Evolutionary conservation across 2,888 invertebrate species (phyloP).

Genomic region (Ormyrus labotus): DNA sequence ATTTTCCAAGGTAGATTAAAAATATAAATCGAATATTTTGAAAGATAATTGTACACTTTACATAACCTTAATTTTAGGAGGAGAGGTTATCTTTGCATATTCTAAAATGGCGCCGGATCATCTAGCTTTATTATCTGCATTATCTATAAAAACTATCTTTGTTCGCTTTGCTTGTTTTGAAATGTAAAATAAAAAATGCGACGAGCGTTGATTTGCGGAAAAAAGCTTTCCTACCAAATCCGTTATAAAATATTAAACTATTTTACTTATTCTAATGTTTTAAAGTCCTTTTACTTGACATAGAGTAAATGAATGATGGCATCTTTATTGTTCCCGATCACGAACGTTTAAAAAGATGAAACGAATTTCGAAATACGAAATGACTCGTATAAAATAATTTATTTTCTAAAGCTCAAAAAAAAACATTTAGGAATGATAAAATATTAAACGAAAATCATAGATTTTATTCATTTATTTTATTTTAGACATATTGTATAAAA

Average conservation of each 20-base stretch:
- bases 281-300: neutral
- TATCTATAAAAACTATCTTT: constrained; percentile 47
- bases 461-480: no score
- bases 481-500: neutral
- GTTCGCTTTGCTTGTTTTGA: constrained; percentile 47
- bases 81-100: constrained; percentile 47
- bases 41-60: constrained; percentile 46
- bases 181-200: constrained; percentile 44
- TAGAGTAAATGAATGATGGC: no score
- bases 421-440: no score
- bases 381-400: no score
- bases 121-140: constrained; percentile 39
- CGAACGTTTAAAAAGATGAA: no score
- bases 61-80: constrained; percentile 53
- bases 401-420: no score
- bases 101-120: constrained; percentile 16
- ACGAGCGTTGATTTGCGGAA: neutral
- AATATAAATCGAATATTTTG: constrained; percentile 35
- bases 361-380: no score
- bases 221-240: constrained; percentile 19
- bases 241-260: constrained; percentile 7
- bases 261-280: neutral
- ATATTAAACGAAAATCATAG: no score
- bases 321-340: no score
- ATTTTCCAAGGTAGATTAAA: no score